Base-by-base conservation (phyloP, 2,113 vertebrate genomes). In the Galbula dea region DNA sequence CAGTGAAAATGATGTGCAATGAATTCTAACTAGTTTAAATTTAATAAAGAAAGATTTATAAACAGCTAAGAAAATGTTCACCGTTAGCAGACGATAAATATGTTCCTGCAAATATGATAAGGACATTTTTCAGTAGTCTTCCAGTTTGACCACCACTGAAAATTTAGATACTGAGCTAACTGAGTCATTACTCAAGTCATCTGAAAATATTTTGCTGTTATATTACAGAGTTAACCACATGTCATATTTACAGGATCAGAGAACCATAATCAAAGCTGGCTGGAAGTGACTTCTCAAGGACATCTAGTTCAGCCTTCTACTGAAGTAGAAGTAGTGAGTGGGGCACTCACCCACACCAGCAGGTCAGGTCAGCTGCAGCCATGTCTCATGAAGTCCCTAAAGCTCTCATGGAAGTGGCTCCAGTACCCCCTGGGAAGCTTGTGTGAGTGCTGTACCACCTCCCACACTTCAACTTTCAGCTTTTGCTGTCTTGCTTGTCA, bases 401-500 rank as follows among this genome's bases (percentile, higher is more conserved):
- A 81, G 59, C n/a, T 29, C 17, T 17, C 3, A 12, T 0, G 1
- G 45, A 72, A 11, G 17, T 12, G 22, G 13, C 20, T 76, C 29
- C 85, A 73, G 63, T 29, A 65, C 3, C 11, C 9, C 52, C 27
- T 15, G 7, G 23, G 24, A 69, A 85, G 20, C 46, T 49, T 61
- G n/a, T 36, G 26, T 34, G 45, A 59, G 32, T 45, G 55, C 39
- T 59, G 34, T 29, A 57, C 12, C 23, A 61, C 18, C 23, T 68
- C 39, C 30, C 51, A 32, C 0, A 0, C 20, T 77, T 71, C 0
- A 1, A 1, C 78, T 27, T 67, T 16, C 16, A 27, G 23, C 66
- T 46, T 4, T 4, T 52, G 55, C 51, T 57, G 20, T n/a, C 37
- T 83, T 39, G 11, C 4, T 37, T 79, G 32, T 13, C 34, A 15